Evolutionary conservation across 2,113 vertebrate genomes (phyloP), one percentile per base, ranked within the genome.

Genomic region (Todiramphus chloris): DNA sequence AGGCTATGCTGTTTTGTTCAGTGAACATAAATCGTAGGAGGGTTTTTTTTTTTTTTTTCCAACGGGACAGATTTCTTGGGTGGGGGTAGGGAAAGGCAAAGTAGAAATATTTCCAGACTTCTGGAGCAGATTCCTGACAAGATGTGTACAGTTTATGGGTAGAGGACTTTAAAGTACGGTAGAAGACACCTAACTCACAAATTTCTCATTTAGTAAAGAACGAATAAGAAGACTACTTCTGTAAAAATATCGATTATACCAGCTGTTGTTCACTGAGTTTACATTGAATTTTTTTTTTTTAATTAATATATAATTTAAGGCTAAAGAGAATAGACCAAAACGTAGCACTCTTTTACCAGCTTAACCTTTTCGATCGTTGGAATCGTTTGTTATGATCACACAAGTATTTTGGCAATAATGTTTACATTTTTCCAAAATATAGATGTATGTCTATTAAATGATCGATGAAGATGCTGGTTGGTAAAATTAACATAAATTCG

Each of bases 401-500:
- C 82, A n/a, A 48, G 79, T 96, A 97, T 98, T 98, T 97, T 97
- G 98, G 98, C 98, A 98, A 98, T 98, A 98, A 98, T 98, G 98
- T 98, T 98, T 98, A 98, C 98, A 97, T 98, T 98, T 98, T 96
- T 96, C 98, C 97, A 97, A 97, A 98, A 94, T 87, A 94, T 43
- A 96, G 44, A 83, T 96, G 87, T 83, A 95, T 94, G 87, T 93
- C 96, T 95, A 98, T 95, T 93, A 98, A 98, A 97, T 97, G 97
- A 98, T 97, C 96, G 98, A 98, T 96, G 98, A 99, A 98, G 98
- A 99, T 95, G 98, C 98, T 98, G 98, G 98, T 98, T 98, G 98
- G 98, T 98, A 98, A 97, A 98, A 98, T 98, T 97, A 98, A 98
- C 98, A 98, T 97, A 98, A 98, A 97, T 97, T 98, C 97, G 96